A percentile compares a stretch with the other conserved stretches of the same genome.
Conservation (phyloP, 2,888 invertebrate species). For the Sarcophaga variegata region DNA sequence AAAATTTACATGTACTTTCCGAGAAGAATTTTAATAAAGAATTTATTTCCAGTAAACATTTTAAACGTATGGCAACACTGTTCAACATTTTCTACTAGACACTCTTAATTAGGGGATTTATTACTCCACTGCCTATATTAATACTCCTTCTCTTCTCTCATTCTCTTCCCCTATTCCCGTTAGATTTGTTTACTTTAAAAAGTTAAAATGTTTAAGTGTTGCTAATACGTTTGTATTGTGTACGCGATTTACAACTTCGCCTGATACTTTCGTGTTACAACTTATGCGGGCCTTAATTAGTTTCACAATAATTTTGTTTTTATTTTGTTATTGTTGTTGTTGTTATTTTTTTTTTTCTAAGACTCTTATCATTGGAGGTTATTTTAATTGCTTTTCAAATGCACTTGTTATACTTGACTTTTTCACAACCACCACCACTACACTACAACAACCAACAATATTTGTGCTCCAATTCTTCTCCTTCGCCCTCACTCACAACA, state of each 20-base stretch:
- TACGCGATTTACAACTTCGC: background rate
- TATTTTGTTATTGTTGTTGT: conserved; percentile 19
- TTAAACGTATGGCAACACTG: no score
- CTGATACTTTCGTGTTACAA: background rate
- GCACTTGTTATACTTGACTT: conserved; percentile 67
- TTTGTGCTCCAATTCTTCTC: conserved; percentile 63
- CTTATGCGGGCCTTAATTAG: conserved; percentile 49
- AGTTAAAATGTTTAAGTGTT: conserved; percentile 8
- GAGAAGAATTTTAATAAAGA: no score
- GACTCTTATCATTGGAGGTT: conserved; percentile 69
- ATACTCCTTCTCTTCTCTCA: background rate
- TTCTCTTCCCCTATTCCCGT: background rate
- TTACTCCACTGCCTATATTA: background rate
- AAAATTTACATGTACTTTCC: no score
- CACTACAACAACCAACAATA: no score
- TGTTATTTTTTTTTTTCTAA: conserved; percentile 39
- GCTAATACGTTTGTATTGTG: background rate
- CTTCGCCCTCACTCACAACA: no score
- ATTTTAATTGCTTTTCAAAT: conserved; percentile 57
- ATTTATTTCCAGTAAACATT: no score
- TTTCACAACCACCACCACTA: conserved; percentile 3
- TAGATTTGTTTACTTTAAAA: conserved; percentile 22
- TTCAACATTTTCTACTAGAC: background rate
- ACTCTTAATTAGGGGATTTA: background rate
- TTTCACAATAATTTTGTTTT: conserved; percentile 3